phyloP scores from a whole-genome alignment of 2,797 vertebrate genomes.

The Cirrhinus mrigala region DNA sequence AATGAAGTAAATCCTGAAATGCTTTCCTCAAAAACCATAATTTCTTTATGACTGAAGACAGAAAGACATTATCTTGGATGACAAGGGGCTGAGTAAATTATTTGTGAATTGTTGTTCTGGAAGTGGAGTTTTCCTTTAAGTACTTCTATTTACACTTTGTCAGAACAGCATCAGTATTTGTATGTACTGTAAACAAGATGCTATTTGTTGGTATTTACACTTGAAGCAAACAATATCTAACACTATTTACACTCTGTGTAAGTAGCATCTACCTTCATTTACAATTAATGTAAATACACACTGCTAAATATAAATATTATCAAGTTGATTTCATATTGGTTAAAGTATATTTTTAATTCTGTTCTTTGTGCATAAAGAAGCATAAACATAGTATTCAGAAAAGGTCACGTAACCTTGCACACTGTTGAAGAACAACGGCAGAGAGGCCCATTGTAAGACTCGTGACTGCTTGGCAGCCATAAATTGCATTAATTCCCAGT shows the following conservation, averaged over 20 bases:
- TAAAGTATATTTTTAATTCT: not conserved
- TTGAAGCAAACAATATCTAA: slow-evolving; percentile 7
- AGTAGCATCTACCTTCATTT: slow-evolving; percentile 27
- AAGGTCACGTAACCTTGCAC: not conserved
- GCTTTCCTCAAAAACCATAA: no score
- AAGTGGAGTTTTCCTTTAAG: no score
- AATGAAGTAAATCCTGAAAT: no score
- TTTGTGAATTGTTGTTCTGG: no score
- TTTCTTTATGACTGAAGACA: no score
- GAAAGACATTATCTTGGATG: no score
- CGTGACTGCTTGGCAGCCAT: slow-evolving; percentile 17
- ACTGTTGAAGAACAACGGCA: slow-evolving; percentile 21
- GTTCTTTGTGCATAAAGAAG: not conserved
- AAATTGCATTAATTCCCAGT: slow-evolving; percentile 43
- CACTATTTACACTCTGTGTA: slow-evolving; percentile 7
- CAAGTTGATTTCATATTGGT: not conserved
- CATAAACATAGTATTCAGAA: not conserved
- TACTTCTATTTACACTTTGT: not conserved
- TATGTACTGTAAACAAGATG: slow-evolving; percentile 10
- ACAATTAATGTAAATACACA: not conserved
- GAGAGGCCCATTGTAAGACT: slow-evolving; percentile 30
- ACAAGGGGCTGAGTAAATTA: no score
- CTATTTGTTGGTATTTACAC: slow-evolving; percentile 38
- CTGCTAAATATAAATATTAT: not conserved
- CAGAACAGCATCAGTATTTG: slow-evolving; percentile 6